Conservation (phyloP, 2,888 invertebrate genomes). For the Aporophyla lueneburgensis region DNA sequence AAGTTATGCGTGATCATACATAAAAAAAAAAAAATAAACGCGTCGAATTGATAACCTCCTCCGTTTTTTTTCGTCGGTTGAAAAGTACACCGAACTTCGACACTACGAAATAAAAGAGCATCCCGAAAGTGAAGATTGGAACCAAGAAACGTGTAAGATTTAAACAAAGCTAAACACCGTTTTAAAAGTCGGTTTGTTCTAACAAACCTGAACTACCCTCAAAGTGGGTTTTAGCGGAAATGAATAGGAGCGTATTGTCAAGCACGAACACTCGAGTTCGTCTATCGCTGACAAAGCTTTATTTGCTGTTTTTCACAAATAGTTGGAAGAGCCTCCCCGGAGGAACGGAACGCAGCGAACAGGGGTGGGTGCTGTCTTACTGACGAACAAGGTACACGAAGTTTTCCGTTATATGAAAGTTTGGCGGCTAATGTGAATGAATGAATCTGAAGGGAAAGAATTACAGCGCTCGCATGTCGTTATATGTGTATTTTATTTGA, state of each 20-base stretch:
- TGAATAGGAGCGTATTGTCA: slow-evolving; percentile 82
- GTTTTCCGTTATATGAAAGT: slow-evolving; percentile 49
- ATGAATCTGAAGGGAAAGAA: slow-evolving; percentile 34
- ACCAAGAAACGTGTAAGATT: slow-evolving; percentile 62
- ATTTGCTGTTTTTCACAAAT: slow-evolving; percentile 85
- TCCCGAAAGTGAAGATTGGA: slow-evolving; percentile 40
- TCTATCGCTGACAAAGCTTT: slow-evolving; percentile 85
- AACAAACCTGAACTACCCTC: slow-evolving; percentile 74
- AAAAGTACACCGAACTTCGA: slow-evolving; percentile 38
- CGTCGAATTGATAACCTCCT: too few relatives aligned
- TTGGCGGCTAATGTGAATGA: slow-evolving; percentile 52
- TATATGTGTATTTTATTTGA: neutral
- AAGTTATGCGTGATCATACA: too few relatives aligned
- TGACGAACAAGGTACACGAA: slow-evolving; percentile 53
- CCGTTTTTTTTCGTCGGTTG: too few relatives aligned
- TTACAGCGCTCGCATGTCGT: slow-evolving; percentile 2
- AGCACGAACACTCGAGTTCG: slow-evolving; percentile 77
- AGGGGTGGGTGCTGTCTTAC: slow-evolving; percentile 44
- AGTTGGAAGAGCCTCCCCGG: slow-evolving; percentile 72
- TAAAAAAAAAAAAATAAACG: too few relatives aligned
- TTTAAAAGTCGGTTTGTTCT: slow-evolving; percentile 71
- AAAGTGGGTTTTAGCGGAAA: slow-evolving; percentile 82
- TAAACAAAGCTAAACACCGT: slow-evolving; percentile 65
- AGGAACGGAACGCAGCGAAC: slow-evolving; percentile 68
- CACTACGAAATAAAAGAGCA: slow-evolving; percentile 44